Conservation (phyloP, 1,140 invertebrate genomes). For the Coelopa frigida region DNA sequence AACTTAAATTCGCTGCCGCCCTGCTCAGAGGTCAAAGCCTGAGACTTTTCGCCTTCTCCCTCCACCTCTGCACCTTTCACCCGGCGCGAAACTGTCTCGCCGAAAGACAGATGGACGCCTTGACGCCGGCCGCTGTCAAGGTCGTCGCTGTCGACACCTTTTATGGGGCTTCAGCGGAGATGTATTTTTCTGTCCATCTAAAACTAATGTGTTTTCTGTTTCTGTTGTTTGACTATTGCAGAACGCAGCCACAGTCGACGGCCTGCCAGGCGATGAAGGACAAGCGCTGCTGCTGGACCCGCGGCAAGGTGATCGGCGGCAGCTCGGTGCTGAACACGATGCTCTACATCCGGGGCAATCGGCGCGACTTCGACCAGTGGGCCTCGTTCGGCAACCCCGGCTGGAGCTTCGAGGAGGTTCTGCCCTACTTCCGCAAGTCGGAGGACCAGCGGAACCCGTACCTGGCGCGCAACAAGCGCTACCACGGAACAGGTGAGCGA, state of each 20-base stretch:
- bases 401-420: slow-evolving; percentile 81
- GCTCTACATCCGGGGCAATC: slow-evolving; percentile 88
- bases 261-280: slow-evolving; percentile 80
- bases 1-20: too few species aligned
- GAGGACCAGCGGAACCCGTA: slow-evolving; percentile 78
- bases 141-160: too few species aligned
- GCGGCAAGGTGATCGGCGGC: slow-evolving; percentile 80
- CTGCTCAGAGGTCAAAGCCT: too few species aligned
- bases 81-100: too few species aligned
- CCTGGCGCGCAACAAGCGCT: slow-evolving; percentile 59
- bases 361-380: slow-evolving; percentile 86
- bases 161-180: too few species aligned
- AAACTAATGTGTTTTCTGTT: too few species aligned
- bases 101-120: too few species aligned
- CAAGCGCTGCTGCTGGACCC: slow-evolving; percentile 73
- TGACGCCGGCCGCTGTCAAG: too few species aligned
- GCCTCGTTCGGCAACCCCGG: slow-evolving; percentile 75
- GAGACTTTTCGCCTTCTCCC: too few species aligned
- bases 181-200: too few species aligned
- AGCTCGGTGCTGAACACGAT: slow-evolving; percentile 81
- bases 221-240: too few species aligned
- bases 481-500: slow-evolving; percentile 60
- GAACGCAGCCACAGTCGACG: slow-evolving; percentile 73
- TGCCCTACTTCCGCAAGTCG: slow-evolving; percentile 83
- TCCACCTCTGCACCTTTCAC: too few species aligned